Evolutionary conservation across 2,888 invertebrate species (phyloP).

Genomic region (Drosophila conformis): DNA sequence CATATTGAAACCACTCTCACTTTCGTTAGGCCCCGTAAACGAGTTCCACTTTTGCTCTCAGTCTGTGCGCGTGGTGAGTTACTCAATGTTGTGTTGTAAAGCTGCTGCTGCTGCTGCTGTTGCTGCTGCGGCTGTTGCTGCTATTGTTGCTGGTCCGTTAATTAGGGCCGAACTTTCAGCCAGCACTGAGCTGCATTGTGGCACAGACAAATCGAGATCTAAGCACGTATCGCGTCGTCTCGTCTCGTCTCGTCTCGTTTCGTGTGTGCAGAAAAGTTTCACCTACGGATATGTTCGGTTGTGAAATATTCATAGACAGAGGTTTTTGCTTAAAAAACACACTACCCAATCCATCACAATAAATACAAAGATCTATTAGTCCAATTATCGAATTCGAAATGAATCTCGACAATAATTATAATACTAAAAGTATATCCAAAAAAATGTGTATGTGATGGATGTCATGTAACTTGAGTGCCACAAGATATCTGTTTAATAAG

Average conservation of each 20-base stretch:
- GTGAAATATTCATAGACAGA: conserved; percentile 45
- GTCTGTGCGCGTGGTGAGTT: conserved; percentile 57
- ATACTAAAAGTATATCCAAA: not conserved
- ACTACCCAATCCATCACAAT: not conserved
- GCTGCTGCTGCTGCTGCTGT: conserved; percentile 25
- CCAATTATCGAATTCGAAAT: not conserved
- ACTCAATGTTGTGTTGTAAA: conserved; percentile 63
- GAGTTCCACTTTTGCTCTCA: conserved; percentile 70
- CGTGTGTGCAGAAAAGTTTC: conserved; percentile 64
- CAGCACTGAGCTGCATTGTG: conserved; percentile 52
- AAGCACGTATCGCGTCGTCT: conserved; percentile 41
- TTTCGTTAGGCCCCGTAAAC: conserved; percentile 67
- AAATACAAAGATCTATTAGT: not conserved
- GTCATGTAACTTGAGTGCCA: conserved; percentile 5
- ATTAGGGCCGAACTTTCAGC: conserved; percentile 64
- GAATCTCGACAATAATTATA: conserved; percentile 1
- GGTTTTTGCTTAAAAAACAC: conserved; percentile 6
- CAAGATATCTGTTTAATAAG: conserved; percentile 2
- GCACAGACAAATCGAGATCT: conserved; percentile 63
- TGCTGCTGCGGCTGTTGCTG: not conserved
- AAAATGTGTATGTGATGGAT: conserved; percentile 10
- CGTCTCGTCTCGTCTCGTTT: not conserved
- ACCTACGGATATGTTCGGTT: conserved; percentile 65
- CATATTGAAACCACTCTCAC: conserved; percentile 66
- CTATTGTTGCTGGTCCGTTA: conserved; percentile 55